A percentile compares a stretch with the other conserved stretches of the same genome.
Conservation (phyloP, 1,140 invertebrate species). For the Octopus bimaculoides region DNA sequence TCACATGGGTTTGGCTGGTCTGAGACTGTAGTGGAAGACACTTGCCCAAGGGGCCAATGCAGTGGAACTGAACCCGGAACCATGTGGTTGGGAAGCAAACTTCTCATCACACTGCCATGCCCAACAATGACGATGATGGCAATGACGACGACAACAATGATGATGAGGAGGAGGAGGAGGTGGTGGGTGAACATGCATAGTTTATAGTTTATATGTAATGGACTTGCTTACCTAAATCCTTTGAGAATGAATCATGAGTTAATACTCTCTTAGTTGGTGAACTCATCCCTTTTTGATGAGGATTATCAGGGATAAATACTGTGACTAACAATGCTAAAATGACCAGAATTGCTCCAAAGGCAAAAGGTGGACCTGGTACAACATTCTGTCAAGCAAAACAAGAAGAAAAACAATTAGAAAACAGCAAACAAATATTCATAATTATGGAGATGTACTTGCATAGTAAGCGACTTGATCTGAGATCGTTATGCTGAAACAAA, state of each 20-base stretch:
- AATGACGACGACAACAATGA: no score
- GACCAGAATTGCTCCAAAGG: conserved; percentile 95
- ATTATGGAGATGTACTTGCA: no score
- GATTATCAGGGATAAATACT: conserved; percentile 80
- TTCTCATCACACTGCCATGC: no score
- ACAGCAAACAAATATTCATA: not conserved
- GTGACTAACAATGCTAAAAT: conserved; percentile 91
- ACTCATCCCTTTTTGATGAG: conserved; percentile 30
- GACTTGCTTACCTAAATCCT: conserved; percentile 20
- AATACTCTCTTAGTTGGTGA: conserved; percentile 15
- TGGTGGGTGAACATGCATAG: not conserved
- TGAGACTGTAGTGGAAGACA: no score
- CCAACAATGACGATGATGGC: no score
- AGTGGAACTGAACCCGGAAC: no score
- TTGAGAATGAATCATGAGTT: conserved; percentile 16
- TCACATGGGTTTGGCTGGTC: no score
- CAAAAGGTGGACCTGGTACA: conserved; percentile 98
- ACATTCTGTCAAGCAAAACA: conserved; percentile 62
- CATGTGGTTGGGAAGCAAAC: no score
- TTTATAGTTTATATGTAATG: not conserved
- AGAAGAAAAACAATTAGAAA: not conserved
- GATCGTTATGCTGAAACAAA: not conserved
- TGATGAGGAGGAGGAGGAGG: no score
- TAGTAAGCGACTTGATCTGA: not conserved
- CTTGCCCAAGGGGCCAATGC: no score